Conservation (phyloP, 2,797 vertebrate genomes). For the Furcifer pardalis region DNA sequence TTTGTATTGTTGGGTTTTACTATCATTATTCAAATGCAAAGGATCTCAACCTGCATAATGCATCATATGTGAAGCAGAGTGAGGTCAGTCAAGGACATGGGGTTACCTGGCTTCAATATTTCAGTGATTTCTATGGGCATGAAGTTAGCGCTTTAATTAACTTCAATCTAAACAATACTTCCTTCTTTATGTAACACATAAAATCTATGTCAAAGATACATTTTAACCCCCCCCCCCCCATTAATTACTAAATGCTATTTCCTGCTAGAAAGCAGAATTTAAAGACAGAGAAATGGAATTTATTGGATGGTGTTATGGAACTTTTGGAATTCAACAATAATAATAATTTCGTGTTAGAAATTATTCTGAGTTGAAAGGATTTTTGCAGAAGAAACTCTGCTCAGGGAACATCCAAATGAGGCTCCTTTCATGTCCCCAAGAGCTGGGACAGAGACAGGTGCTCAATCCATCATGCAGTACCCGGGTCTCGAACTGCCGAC, state of each 20-base stretch:
- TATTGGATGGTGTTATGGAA: not conserved
- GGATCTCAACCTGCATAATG: not conserved
- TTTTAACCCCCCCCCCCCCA: no score
- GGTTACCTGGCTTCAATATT: conserved; percentile 24
- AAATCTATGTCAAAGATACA: conserved; percentile 1
- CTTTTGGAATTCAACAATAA: conserved; percentile 22
- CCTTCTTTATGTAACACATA: conserved; percentile 40
- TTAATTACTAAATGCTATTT: conserved; percentile 42
- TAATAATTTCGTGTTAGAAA: no score
- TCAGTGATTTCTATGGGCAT: conserved; percentile 46
- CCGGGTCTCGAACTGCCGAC: no score
- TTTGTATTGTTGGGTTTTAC: not conserved
- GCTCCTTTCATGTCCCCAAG: no score
- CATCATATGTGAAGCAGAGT: not conserved
- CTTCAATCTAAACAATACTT: conserved; percentile 57
- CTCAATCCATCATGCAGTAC: no score
- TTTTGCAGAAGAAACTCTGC: no score
- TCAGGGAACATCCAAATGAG: no score
- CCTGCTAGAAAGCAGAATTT: conserved; percentile 32
- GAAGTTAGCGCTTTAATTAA: conserved; percentile 35
- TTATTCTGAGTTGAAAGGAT: no score
- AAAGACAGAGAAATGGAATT: conserved; percentile 3
- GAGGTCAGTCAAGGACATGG: conserved; percentile 38
- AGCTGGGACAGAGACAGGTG: no score
- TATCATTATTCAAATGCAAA: conserved; percentile 5